Evolutionary conservation across 2,888 invertebrate species (phyloP), one percentile per base, ranked within the genome.

Genomic region (Charanyca ferruginea): DNA sequence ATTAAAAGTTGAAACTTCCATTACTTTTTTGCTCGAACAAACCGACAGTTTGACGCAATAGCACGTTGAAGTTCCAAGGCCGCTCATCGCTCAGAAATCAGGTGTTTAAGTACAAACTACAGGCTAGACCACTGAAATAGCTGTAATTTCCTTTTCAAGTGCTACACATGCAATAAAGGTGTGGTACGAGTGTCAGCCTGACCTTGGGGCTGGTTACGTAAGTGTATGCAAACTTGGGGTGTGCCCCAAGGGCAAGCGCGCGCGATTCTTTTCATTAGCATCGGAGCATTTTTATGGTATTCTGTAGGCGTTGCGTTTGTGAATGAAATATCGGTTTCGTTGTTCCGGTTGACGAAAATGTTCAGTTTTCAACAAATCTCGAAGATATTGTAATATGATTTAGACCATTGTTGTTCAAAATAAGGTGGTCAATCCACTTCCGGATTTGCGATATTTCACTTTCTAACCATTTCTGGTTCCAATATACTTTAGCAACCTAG

Each of bases 191-290:
- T 91, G 90, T 86, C 85, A 85, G 87, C 64, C 79, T 85, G 91
- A 87, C 94, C 93, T 94, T 93, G 89, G 16, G 2, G 44, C 45
- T 65, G 13, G 69, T 92, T 93, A 92, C 89, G 88, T 93, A 93
- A 93, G 73, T 82, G 84, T 87, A 88, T 91, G 88, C 89, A 88
- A 90, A 87, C 78, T 64, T 76, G 58, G 80, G 88, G 90, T 80
- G 85, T 88, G 93, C 88, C 77, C 85, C 88, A 92, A 91, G 90
- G 84, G 83, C 85, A 76, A 75, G 85, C 81, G 85, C 59, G 28
- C 70, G 85, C 86, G 86, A 81, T 84, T 77, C 55, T 55, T 66
- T 68, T 73, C 57, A 66, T 73, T 74, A 69, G 69, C 71, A 70
- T 68, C 68, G 44, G 28, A 41, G 60, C 73, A 61, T 71, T 67